These are phyloP conservation scores for Erithacus rubecula DNA, from an alignment of 2,797 vertebrate species.

Conservation along the genomic window DNA sequence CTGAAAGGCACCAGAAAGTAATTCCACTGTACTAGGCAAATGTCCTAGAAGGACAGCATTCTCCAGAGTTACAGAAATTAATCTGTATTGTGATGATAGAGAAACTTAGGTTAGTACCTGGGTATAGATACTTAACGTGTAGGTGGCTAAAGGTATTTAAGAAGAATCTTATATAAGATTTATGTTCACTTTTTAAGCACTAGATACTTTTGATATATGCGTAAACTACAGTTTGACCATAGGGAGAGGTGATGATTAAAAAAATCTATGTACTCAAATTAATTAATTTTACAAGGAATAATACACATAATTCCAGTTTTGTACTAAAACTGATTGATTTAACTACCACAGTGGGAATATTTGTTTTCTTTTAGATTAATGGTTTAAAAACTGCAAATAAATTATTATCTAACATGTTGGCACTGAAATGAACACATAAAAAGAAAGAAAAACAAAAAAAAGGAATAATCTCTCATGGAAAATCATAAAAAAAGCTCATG, in stretches of 20 bases:
- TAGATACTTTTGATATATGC: neutral
- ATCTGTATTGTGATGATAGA: neutral
- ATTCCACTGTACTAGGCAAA: neutral
- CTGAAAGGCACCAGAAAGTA: neutral
- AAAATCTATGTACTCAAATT: neutral
- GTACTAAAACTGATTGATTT: neutral
- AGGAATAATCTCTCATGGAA: neutral
- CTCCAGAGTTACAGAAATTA: neutral
- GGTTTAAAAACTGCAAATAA: neutral
- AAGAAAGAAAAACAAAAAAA: fast-evolving
- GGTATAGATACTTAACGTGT: neutral
- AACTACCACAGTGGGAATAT: neutral
- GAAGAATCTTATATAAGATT: neutral
- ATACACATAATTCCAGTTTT: neutral
- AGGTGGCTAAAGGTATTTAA: neutral
- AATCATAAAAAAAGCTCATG: neutral
- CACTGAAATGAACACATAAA: neutral
- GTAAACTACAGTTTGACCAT: neutral
- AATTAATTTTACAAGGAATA: neutral
- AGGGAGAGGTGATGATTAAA: neutral
- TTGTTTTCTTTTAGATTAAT: neutral
- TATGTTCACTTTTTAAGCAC: neutral
- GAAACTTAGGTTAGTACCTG: neutral
- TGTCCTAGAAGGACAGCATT: fast-evolving
- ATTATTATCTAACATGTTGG: neutral